Conservation (phyloP, 1,140 invertebrate species). For the Cylas formicarius region DNA sequence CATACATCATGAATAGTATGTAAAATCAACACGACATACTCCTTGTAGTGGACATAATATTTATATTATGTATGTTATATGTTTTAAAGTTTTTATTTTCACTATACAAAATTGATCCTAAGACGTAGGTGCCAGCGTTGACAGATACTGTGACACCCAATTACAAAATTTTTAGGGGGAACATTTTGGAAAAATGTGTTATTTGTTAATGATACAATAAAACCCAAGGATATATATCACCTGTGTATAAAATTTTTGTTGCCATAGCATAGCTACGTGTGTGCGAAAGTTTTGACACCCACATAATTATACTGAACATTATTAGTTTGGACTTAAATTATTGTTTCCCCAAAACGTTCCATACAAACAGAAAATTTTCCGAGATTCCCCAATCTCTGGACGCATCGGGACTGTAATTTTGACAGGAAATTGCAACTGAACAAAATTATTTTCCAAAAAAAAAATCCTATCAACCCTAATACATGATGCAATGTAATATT, state of each 20-base stretch:
- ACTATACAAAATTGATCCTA: neutral
- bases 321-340: too few species aligned
- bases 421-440: too few species aligned
- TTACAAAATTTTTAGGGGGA: neutral
- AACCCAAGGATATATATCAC: neutral
- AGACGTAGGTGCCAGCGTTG: neutral
- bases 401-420: too few species aligned
- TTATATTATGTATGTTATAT: neutral
- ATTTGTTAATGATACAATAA: neutral
- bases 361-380: too few species aligned
- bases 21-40: neutral
- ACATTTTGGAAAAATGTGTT: neutral
- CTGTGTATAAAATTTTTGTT: neutral
- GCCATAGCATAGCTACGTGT: neutral
- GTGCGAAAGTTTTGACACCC: neutral
- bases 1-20: neutral
- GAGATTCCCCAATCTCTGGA: too few species aligned
- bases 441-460: too few species aligned
- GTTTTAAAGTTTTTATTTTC: neutral
- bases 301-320: conserved; percentile 6
- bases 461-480: too few species aligned
- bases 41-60: neutral
- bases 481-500: too few species aligned
- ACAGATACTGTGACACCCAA: too few species aligned
- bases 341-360: too few species aligned